Evolutionary conservation across 2,113 vertebrate species (phyloP).

Genomic region (Campylomormyrus numenius): DNA sequence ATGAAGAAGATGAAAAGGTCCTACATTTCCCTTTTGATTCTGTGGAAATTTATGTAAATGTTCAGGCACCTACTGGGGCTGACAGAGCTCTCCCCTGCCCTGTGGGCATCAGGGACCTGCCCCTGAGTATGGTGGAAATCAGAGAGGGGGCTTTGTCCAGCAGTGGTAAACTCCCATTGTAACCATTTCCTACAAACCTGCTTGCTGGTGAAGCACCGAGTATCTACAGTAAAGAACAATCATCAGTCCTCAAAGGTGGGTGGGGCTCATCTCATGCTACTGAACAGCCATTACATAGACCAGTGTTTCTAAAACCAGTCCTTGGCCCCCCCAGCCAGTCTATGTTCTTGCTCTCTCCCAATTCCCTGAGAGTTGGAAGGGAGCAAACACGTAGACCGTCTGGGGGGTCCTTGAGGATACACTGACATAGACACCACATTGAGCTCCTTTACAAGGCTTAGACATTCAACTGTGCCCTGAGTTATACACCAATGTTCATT

Average conservation of each 20-base stretch:
- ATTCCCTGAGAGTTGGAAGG: background rate
- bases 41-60: constrained; percentile 13
- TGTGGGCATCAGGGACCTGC: background rate
- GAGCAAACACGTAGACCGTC: too few relatives aligned
- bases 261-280: background rate
- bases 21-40: background rate
- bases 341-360: background rate
- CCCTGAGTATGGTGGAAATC: background rate
- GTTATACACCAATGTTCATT: background rate
- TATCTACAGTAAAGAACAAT: background rate
- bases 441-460: background rate
- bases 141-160: background rate
- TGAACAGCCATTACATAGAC: background rate
- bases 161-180: background rate
- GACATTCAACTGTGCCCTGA: background rate
- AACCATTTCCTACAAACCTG: background rate
- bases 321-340: too few relatives aligned
- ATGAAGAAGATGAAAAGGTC: background rate
- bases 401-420: background rate
- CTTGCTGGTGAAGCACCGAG: background rate
- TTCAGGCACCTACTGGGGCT: background rate
- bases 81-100: background rate
- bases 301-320: background rate
- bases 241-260: background rate
- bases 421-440: background rate